These are phyloP conservation scores for Nezara viridula DNA, from an alignment of 2,888 invertebrate genomes.

Conservation along the genomic window DNA sequence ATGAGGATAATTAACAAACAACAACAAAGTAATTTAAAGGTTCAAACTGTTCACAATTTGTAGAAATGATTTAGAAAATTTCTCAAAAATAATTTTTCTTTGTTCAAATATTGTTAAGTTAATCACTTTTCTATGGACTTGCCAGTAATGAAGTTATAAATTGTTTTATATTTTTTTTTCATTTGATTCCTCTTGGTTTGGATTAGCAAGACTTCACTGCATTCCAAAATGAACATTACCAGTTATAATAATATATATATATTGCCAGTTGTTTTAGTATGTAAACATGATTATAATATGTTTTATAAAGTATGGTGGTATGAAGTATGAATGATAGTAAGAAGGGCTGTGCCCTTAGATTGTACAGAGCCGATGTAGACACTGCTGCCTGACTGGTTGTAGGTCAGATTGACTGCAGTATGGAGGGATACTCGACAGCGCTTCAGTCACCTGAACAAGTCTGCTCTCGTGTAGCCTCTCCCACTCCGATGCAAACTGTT, in stretches of 20 bases:
- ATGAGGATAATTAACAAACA: no score
- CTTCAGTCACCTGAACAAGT: constrained; percentile 66
- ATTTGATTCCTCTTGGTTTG: neutral
- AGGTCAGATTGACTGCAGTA: constrained; percentile 64
- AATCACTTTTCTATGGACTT: no score
- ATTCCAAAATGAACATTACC: neutral
- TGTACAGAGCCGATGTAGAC: constrained; percentile 51
- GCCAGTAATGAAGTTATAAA: no score
- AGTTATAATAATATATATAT: no score
- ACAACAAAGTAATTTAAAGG: no score
- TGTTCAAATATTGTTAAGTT: no score
- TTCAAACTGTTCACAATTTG: no score
- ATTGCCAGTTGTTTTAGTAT: neutral
- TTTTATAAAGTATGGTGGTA: neutral
- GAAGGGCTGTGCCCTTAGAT: constrained; percentile 45
- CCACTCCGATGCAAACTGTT: constrained; percentile 60
- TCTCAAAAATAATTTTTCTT: no score
- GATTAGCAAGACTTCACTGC: neutral
- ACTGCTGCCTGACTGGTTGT: constrained; percentile 37
- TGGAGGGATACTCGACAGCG: constrained; percentile 66
- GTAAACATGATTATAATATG: neutral
- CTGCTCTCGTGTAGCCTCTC: constrained; percentile 61
- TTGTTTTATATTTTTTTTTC: neutral
- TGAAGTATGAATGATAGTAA: constrained; percentile 18
- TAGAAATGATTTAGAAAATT: no score